Evolutionary conservation across 2,113 vertebrate species (phyloP).

Genomic region (Mus spicilegus): DNA sequence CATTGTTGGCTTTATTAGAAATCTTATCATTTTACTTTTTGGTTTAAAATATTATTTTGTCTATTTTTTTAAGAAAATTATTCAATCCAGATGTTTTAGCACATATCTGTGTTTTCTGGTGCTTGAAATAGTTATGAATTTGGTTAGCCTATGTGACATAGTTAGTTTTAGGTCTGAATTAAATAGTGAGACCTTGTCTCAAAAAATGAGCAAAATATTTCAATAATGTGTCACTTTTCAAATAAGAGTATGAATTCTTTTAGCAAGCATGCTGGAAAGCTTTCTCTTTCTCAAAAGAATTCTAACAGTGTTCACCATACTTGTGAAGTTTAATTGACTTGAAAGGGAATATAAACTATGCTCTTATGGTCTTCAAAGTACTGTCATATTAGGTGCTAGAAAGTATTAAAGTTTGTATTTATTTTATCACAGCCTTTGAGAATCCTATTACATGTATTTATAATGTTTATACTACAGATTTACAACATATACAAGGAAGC

Average conservation of each 20-base stretch:
- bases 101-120: neutral
- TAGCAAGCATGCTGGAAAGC: neutral
- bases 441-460: constrained; percentile 35
- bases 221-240: constrained; percentile 22
- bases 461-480: neutral
- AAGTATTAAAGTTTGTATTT: neutral
- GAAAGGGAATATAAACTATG: neutral
- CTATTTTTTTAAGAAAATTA: neutral
- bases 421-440: neutral
- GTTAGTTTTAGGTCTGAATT: neutral
- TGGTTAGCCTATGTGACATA: neutral
- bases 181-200: neutral
- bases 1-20: constrained; percentile 5
- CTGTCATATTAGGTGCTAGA: neutral
- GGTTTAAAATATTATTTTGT: constrained; percentile 15
- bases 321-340: constrained; percentile 32
- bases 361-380: neutral
- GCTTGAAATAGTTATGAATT: neutral
- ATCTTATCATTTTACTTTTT: neutral
- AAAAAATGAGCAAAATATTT: constrained; percentile 7
- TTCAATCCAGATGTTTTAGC: neutral
- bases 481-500: neutral
- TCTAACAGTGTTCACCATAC: neutral
- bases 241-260: neutral
- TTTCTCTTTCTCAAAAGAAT: neutral